These are phyloP conservation scores for Pentalonia nigronervosa DNA, from an alignment of 1,140 invertebrate genomes.

Conservation along the genomic window DNA sequence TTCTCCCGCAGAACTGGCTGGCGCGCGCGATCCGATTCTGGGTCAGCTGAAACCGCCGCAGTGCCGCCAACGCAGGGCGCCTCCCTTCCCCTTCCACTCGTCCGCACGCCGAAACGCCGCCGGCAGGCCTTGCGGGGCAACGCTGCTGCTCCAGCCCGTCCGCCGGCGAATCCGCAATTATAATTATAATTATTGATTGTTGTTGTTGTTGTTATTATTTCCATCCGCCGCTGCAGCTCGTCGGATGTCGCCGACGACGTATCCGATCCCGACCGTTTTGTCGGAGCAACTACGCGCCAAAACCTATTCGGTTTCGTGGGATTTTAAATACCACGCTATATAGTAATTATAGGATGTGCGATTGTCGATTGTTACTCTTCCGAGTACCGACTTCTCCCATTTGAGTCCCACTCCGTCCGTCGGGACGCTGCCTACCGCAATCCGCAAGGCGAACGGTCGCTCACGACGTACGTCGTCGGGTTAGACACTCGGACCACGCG, in stretches of 20 bases:
- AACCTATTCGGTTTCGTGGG: not conserved
- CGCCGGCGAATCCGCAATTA: not conserved
- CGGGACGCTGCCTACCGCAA: not conserved
- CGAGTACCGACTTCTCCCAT: no score
- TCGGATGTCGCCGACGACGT: not conserved
- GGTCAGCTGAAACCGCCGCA: slow-evolving; percentile 51
- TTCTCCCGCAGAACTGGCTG: not conserved
- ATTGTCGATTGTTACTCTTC: no score
- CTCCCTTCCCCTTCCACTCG: not conserved
- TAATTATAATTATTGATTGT: not conserved
- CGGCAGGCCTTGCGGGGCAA: not conserved
- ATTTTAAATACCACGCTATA: not conserved
- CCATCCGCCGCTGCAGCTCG: not conserved
- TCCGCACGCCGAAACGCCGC: not conserved
- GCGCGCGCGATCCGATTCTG: slow-evolving; percentile 36
- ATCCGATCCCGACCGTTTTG: not conserved
- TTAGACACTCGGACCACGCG: not conserved
- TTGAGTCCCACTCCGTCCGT: not conserved
- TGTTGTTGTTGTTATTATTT: not conserved
- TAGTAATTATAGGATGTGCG: no score
- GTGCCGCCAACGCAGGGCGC: slow-evolving; percentile 39
- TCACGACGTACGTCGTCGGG: no score
- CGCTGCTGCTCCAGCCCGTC: no score
- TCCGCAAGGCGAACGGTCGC: no score
- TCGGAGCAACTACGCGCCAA: not conserved